A percentile compares a stretch with the other conserved stretches of the same genome.
These are phyloP conservation scores for Drosophila birchii DNA, from an alignment of 2,888 invertebrate species.

Conservation along the genomic window DNA sequence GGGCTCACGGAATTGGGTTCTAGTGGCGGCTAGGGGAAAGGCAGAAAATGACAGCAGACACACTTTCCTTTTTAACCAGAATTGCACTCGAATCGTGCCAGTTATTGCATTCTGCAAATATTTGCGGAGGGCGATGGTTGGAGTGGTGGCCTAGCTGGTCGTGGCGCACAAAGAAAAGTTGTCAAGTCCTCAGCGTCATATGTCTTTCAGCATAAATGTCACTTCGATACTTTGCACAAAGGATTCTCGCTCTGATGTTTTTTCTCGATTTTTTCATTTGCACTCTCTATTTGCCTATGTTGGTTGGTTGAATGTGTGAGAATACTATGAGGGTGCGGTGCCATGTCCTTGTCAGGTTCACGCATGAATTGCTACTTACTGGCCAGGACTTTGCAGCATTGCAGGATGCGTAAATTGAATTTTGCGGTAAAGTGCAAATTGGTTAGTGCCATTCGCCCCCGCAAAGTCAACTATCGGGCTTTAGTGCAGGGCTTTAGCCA, in stretches of 20 bases:
- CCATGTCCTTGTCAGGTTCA: constrained; percentile 63
- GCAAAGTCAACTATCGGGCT: constrained; percentile 24
- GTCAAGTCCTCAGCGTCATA: constrained; percentile 26
- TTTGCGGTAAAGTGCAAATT: constrained; percentile 59
- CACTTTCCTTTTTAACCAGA: constrained; percentile 27
- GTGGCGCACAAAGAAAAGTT: constrained; percentile 38
- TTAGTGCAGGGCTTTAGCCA: not conserved
- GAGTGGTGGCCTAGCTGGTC: constrained; percentile 10
- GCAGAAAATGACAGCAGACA: constrained; percentile 16
- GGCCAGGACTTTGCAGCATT: constrained; percentile 51
- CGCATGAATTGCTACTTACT: constrained; percentile 55
- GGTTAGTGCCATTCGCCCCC: constrained; percentile 13
- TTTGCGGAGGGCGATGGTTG: constrained; percentile 34
- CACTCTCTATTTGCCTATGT: constrained; percentile 27
- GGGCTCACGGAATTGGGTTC: constrained; percentile 18
- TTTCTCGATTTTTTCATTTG: constrained; percentile 21
- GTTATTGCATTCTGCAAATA: constrained; percentile 45
- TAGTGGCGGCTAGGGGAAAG: not conserved
- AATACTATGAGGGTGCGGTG: not conserved
- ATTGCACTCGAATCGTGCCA: constrained; percentile 41
- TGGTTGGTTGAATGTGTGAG: constrained; percentile 8
- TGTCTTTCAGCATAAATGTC: constrained; percentile 51
- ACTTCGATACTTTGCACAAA: constrained; percentile 48
- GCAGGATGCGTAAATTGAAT: constrained; percentile 62
- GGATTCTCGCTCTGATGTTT: constrained; percentile 13